A percentile compares a stretch with the other conserved stretches of the same genome.
phyloP scores from a whole-genome alignment of 2,888 invertebrate genomes.

The Alcis repandata region DNA sequence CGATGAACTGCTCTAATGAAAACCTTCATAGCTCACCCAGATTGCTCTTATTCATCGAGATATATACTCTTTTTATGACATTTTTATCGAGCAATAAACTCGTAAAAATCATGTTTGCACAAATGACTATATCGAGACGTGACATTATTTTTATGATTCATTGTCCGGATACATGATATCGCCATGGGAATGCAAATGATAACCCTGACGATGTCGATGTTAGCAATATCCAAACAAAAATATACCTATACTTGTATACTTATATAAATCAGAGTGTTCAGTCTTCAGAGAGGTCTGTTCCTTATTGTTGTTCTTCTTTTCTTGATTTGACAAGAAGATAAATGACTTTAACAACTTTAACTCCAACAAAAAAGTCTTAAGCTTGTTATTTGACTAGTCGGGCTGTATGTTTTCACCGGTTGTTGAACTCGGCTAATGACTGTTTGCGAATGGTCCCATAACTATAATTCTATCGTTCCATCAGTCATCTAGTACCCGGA shows the following conservation, averaged over 20 bases:
- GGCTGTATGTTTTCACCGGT: constrained; percentile 50
- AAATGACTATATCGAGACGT: constrained; percentile 27
- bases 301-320: constrained; percentile 14
- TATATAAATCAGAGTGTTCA: neutral
- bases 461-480: constrained; percentile 49
- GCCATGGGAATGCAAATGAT: constrained; percentile 40
- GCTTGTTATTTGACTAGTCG: constrained; percentile 14
- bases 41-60: constrained; percentile 11
- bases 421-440: constrained; percentile 62
- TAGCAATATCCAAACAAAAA: neutral
- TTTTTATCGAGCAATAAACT: constrained; percentile 14
- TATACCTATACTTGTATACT: neutral
- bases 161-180: constrained; percentile 43
- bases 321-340: constrained; percentile 10
- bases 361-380: constrained; percentile 20
- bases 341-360: constrained; percentile 6
- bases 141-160: constrained; percentile 40
- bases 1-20: constrained; percentile 51
- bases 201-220: constrained; percentile 7
- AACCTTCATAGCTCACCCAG: constrained; percentile 32
- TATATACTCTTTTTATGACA: constrained; percentile 3
- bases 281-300: constrained; percentile 3
- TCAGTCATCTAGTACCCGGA: constrained; percentile 75
- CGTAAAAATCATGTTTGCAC: constrained; percentile 26
- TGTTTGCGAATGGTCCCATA: constrained; percentile 48